Evolutionary conservation across 2,113 vertebrate genomes (phyloP), one percentile per base, ranked within the genome.

Genomic region (Pterophyllum scalare): DNA sequence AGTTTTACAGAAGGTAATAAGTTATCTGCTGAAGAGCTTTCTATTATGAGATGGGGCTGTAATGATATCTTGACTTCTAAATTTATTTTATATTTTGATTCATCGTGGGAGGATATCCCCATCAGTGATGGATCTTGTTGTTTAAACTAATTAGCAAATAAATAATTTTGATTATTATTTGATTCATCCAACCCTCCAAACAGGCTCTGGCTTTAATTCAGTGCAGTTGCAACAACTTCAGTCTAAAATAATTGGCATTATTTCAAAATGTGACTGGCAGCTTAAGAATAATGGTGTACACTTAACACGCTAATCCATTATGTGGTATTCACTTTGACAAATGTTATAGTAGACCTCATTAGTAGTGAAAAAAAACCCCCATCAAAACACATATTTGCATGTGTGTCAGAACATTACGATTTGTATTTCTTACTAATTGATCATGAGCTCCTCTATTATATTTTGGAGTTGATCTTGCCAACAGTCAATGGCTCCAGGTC

Each of bases 401-500:
- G 17, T 59, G 17, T 46, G 35, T 75, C 11, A n/a, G 31, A 75
- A 60, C 15, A 74, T 74, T 61, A 33, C 3, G 0, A 72, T 72
- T 35, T 75, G 70, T 82, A 26, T 75, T 89, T 84, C 56, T 72
- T 60, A 76, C 6, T 67, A 43, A 72, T 56, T 67, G 35, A 46
- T 31, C 1, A 13, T 15, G 26, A 82, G 17, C 24, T 72, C 75
- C n/a, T 80, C 24, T 20, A 17, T 22, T 46, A 9, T 12, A 49
- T 83, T 75, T 74, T 80, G n/a, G 62, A 70, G 28, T 52, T 33
- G 9, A 86, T 81, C 43, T 22, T 38, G 12, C 52, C 58, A 17
- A 57, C 33, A 12, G 64, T 59, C 49, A 19, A 56, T 75, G 79
- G 46, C 87, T 92, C 75, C 78, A 78, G 14, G 31, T 74, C 65